Percentiles rank a stretch among this genome's conserved stretches.
Evolutionary conservation across 1,140 invertebrate species (phyloP).

Genomic region (Branchinecta lynchi): DNA sequence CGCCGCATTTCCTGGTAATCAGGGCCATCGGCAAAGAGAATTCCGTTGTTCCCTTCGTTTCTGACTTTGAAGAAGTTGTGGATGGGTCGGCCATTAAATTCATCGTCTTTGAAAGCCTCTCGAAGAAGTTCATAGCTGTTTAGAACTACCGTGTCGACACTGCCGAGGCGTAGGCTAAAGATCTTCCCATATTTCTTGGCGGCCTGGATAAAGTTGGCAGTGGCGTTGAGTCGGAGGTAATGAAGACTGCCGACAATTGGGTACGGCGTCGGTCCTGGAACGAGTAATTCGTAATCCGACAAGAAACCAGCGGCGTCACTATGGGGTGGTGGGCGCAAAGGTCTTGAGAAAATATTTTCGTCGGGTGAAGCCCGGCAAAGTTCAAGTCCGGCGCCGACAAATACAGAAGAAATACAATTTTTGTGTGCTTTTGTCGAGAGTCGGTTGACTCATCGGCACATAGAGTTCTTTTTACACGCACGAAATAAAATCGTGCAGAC

Average conservation of each 20-base stretch:
- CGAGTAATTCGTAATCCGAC: no score
- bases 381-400: no score
- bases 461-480: no score
- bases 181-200: slow-evolving; percentile 21
- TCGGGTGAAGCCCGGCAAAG: no score
- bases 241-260: slow-evolving; percentile 26
- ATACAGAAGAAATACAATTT: no score
- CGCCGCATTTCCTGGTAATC: slow-evolving; percentile 53
- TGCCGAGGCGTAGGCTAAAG: slow-evolving; percentile 18
- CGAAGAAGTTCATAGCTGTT: slow-evolving; percentile 19
- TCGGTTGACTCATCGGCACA: no score
- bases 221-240: slow-evolving; percentile 23
- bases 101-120: slow-evolving; percentile 20
- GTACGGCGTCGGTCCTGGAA: slow-evolving; percentile 25
- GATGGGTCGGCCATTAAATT: slow-evolving; percentile 21
- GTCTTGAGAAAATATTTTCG: no score
- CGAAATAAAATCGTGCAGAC: no score
- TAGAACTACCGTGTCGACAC: slow-evolving; percentile 17
- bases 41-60: slow-evolving; percentile 10
- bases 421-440: no score
- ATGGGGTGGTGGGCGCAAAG: no score
- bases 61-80: slow-evolving; percentile 18
- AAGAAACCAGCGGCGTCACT: no score
- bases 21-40: slow-evolving; percentile 29
- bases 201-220: slow-evolving; percentile 7